Evolutionary conservation across 2,888 invertebrate genomes (phyloP).

Genomic region (Nudaria mundana): DNA sequence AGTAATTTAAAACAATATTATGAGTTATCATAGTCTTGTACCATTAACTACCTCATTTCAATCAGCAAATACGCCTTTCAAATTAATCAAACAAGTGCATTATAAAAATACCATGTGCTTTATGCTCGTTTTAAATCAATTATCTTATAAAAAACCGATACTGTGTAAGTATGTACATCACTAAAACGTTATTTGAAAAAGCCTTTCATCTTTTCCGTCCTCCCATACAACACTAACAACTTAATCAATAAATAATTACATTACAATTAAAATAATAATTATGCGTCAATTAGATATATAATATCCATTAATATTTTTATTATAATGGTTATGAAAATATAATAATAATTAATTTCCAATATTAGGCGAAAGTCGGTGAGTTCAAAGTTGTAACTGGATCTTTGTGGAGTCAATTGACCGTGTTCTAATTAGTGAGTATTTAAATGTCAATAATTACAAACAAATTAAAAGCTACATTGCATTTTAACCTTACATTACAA

Average conservation of each 20-base stretch:
- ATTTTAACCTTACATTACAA: conserved; percentile 6
- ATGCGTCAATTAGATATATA: conserved; percentile 48
- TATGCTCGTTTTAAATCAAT: conserved; percentile 30
- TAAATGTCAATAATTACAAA: conserved; percentile 8
- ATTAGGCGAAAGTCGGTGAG: conserved; percentile 57
- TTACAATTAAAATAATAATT: conserved; percentile 41
- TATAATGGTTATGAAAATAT: conserved; percentile 45
- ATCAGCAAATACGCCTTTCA: conserved; percentile 9
- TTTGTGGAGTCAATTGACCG: conserved; percentile 6
- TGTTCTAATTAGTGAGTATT: background rate
- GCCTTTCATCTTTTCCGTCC: conserved; percentile 27
- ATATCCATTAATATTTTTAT: conserved; percentile 58
- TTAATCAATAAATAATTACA: conserved; percentile 54
- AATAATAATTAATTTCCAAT: conserved; percentile 41
- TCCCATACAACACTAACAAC: conserved; percentile 37
- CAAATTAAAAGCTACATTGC: conserved; percentile 9
- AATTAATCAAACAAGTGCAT: conserved; percentile 22
- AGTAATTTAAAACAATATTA: conserved; percentile 9
- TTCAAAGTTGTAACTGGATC: conserved; percentile 39
- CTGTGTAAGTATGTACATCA: conserved; percentile 5
- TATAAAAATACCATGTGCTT: conserved; percentile 18
- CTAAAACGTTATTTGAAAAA: conserved; percentile 7
- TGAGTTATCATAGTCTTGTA: conserved; percentile 1
- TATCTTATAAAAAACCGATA: conserved; percentile 12
- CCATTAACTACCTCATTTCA: conserved; percentile 7